Evolutionary conservation across 2,888 invertebrate genomes (phyloP).

Genomic region (Lepidocyrtinus sp.): DNA sequence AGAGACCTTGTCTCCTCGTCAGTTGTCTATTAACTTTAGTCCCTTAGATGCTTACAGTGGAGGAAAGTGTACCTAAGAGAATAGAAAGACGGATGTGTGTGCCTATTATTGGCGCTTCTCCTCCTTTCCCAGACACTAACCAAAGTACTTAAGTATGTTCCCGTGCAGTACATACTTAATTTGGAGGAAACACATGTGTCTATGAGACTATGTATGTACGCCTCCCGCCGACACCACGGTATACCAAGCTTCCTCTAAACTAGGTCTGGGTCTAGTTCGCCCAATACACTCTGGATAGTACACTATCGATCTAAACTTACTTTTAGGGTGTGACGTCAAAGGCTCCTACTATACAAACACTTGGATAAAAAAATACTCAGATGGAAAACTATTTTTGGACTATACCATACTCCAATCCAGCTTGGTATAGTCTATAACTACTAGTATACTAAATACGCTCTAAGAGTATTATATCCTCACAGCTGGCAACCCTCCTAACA

Average conservation of each 20-base stretch:
- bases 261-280: constrained; percentile 65
- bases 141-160: no score
- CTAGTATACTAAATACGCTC: no score
- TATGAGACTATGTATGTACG: constrained; percentile 26
- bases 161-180: no score
- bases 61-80: no score
- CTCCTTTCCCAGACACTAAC: no score
- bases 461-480: not conserved
- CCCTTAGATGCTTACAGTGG: no score
- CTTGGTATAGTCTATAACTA: not conserved
- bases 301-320: not conserved
- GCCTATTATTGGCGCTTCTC: no score
- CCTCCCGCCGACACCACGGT: constrained; percentile 33
- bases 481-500: not conserved
- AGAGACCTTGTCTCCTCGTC: no score
- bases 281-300: not conserved
- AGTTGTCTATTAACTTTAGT: no score
- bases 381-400: constrained; percentile 67
- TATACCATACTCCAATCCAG: not conserved
- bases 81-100: no score
- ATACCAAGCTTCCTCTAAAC: constrained; percentile 48
- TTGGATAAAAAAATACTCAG: constrained; percentile 67
- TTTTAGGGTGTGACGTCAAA: constrained; percentile 67
- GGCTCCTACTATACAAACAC: constrained; percentile 42
- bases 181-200: no score